These are phyloP conservation scores for Montipora foliosa DNA, from an alignment of 64 coral and sea anemone species.

Conservation along the genomic window DNA sequence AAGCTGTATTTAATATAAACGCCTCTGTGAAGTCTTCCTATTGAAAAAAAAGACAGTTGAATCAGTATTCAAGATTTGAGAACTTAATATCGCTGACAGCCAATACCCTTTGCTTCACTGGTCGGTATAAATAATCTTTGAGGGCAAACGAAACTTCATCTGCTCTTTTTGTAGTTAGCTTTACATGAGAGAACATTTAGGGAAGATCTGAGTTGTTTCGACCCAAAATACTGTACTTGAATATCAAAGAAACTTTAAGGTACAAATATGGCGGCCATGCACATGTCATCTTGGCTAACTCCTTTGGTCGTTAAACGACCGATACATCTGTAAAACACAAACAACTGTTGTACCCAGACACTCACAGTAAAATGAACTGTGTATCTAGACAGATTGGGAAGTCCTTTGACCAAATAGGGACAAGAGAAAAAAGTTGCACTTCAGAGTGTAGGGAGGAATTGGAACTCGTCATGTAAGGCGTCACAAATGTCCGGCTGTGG, in stretches of 20 bases:
- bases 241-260: background rate
- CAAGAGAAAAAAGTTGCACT: background rate
- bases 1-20: conserved; percentile 28
- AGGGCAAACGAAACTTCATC: background rate
- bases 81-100: background rate
- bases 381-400: background rate
- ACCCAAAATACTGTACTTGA: conserved; percentile 8
- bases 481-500: conserved; percentile 46
- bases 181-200: background rate
- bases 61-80: background rate
- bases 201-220: background rate
- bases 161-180: background rate
- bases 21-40: background rate
- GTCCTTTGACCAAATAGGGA: background rate
- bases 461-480: conserved; percentile 37
- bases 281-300: conserved; percentile 15
- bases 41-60: background rate
- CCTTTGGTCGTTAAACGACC: background rate
- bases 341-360: background rate
- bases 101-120: background rate
- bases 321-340: background rate
- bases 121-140: background rate
- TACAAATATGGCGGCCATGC: conserved; percentile 30
- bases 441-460: background rate
- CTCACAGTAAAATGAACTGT: conserved; percentile 29